phyloP scores from a whole-genome alignment of 2,797 vertebrate species.

The Spea hammondii region DNA sequence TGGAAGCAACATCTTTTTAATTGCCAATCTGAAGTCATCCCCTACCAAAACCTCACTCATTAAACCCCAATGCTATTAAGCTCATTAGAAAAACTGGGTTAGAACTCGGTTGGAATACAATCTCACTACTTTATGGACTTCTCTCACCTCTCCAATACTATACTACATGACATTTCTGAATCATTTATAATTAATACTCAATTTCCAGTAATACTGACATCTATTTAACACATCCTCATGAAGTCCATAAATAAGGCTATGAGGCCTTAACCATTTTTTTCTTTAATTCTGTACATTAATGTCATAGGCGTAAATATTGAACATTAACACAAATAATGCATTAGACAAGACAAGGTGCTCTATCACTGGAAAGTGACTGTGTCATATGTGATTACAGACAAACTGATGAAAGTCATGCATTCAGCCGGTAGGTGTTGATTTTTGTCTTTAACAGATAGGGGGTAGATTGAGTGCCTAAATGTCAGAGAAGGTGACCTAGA shows the following conservation, averaged over 20 bases:
- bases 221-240: conserved; percentile 57
- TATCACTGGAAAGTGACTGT: conserved; percentile 52
- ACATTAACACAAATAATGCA: conserved; percentile 59
- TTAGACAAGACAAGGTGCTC: conserved; percentile 46
- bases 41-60: too few relatives aligned
- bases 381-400: conserved; percentile 45
- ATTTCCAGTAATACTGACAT: conserved; percentile 60
- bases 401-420: conserved; percentile 19
- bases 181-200: conserved; percentile 62
- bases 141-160: conserved; percentile 32
- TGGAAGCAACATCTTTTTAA: conserved; percentile 24
- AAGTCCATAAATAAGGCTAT: conserved; percentile 55
- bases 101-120: conserved; percentile 17
- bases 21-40: conserved; percentile 22
- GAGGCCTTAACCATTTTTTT: conserved; percentile 48
- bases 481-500: conserved; percentile 17
- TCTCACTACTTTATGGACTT: conserved; percentile 17
- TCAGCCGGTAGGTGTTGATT: background rate
- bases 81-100: conserved; percentile 36
- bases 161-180: conserved; percentile 45
- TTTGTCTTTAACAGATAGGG: background rate
- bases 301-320: conserved; percentile 59
- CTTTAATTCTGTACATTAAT: conserved; percentile 54
- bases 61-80: conserved; percentile 3
- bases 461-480: conserved; percentile 30